Evolutionary conservation across 2,888 invertebrate genomes (phyloP), one percentile per base, ranked within the genome.

Genomic region (Uropetala carovei): DNA sequence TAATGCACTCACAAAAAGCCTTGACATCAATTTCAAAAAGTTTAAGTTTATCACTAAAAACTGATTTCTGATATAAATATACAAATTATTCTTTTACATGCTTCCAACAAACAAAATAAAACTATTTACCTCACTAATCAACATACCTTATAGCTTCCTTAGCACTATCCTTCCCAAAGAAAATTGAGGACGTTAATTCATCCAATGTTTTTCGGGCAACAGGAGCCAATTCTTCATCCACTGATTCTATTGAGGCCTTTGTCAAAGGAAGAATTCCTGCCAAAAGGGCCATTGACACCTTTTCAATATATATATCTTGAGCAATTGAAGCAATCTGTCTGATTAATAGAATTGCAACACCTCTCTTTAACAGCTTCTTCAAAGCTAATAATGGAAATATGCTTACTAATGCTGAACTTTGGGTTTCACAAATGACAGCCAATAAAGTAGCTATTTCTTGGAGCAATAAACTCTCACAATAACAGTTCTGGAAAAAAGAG

Each of bases 351-450:
- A 27, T 64, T 43, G 64, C 30, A 43, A 89, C 30, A 64, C 64
- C n/a, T 43, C 43, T 59, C 8, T 10, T 43, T 18, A 89, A 18
- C 43, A 89, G n/a, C 43, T 89, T 89, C 56, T 64, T 68, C 43
- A 89, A 60, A 43, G 89, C 64, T 43, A 64, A 64, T 11, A 43
- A n/a, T 56, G 89, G 89, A 43, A 68, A 64, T 68, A 89, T 64
- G n/a, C 43, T 18, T 11, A 89, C 16, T 43, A 64, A 2, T 68
- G 89, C n/a, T 68, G 89, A 68, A n/a, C 89, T 43, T 30, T 89
- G 89, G 3, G 89, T 89, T 60, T 89, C 89, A 68, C 89, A 68
- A 30, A 89, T 60, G 4, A 89, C 27, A n/a, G 89, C 89, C 43
- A 89, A 60, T 64, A 89, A 22, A n/a, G 89, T 64, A 7, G 89